Evolutionary conservation across 2,888 invertebrate species (phyloP).

Genomic region (Trichopoda pennipes): DNA sequence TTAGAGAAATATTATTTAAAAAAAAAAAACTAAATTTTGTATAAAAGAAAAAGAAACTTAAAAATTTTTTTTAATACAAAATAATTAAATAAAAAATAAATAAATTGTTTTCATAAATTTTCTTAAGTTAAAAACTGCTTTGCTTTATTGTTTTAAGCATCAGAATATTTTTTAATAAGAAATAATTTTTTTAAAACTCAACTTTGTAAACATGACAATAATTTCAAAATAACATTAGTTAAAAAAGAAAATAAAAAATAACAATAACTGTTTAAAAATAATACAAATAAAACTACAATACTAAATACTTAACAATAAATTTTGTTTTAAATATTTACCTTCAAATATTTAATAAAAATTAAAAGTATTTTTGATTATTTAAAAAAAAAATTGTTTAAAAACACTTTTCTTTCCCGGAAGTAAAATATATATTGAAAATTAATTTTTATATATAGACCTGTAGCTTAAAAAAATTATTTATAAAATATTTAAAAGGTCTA

Average conservation of each 20-base stretch:
- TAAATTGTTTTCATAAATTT: slow-evolving; percentile 2
- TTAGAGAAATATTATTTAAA: slow-evolving; percentile 37
- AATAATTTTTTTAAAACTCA: neutral
- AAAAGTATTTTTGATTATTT: too few species aligned
- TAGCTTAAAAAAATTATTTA: too few species aligned
- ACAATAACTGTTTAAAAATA: slow-evolving; percentile 26
- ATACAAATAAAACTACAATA: neutral
- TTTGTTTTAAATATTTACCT: slow-evolving; percentile 1
- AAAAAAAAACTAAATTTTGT: slow-evolving; percentile 24
- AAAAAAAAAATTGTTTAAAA: neutral
- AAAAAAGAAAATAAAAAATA: too few species aligned
- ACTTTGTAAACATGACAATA: slow-evolving; percentile 64
- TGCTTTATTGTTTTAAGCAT: neutral
- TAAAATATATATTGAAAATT: too few species aligned
- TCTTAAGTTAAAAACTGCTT: slow-evolving; percentile 34
- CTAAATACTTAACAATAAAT: neutral
- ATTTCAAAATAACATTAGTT: slow-evolving; percentile 41
- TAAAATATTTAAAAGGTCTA: too few species aligned
- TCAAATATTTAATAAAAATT: too few species aligned
- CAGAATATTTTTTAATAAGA: neutral
- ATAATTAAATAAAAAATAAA: neutral
- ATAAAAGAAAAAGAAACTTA: slow-evolving; percentile 36
- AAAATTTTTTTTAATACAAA: slow-evolving; percentile 45
- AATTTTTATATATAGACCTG: too few species aligned
- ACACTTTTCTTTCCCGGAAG: too few species aligned